A percentile compares a stretch with the other conserved stretches of the same genome.
Conservation (phyloP, 2,888 invertebrate species). For the Phasia obesa region DNA sequence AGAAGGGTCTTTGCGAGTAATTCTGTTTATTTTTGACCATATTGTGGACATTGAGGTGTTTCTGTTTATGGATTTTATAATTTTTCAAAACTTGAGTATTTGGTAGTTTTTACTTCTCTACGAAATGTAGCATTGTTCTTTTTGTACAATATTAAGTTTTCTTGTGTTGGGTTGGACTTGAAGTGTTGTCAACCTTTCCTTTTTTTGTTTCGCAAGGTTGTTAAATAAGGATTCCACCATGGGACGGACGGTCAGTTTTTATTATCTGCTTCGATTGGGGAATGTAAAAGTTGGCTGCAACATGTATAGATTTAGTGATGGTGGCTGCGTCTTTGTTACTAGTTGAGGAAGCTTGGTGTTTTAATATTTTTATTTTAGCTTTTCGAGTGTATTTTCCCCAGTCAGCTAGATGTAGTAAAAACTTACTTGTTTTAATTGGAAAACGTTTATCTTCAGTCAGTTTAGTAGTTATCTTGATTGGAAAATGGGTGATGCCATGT, state of each 20-base stretch:
- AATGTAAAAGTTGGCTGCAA: constrained; percentile 8
- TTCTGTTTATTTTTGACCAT: not conserved
- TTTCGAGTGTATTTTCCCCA: not conserved
- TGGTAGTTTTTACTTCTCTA: no score
- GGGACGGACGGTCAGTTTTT: constrained; percentile 17
- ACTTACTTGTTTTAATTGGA: not conserved
- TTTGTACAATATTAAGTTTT: not conserved
- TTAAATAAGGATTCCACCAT: not conserved
- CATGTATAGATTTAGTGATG: constrained; percentile 13
- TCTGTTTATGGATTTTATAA: no score
- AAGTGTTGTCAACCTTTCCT: constrained; percentile 3
- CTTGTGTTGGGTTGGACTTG: constrained; percentile 1
- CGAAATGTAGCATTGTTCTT: no score
- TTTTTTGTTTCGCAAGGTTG: constrained; percentile 1
- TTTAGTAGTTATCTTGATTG: not conserved
- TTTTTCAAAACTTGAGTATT: no score
- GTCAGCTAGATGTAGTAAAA: not conserved
- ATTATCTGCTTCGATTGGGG: constrained; percentile 9
- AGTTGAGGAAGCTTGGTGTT: not conserved
- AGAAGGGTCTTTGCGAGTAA: not conserved
- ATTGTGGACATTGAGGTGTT: not conserved
- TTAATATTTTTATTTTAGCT: not conserved
- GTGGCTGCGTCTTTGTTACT: no score
- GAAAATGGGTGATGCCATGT: not conserved
- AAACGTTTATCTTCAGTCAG: no score